These are phyloP conservation scores for Tragelaphus buxtoni DNA, from an alignment of 2,113 vertebrate genomes.

Conservation along the genomic window DNA sequence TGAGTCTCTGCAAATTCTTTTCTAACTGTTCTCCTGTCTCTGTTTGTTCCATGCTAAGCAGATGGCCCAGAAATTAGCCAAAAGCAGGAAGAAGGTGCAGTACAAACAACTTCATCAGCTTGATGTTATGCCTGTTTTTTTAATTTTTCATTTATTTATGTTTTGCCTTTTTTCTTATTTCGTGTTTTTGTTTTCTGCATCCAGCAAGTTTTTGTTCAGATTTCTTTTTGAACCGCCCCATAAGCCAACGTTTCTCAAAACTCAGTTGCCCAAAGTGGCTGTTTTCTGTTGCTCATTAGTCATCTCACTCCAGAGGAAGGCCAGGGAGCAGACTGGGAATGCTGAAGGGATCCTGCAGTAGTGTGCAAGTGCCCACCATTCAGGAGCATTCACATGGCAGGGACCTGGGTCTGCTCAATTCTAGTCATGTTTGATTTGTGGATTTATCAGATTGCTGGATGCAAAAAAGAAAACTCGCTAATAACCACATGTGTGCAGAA, in stretches of 20 bases:
- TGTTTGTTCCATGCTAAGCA: conserved; percentile 96
- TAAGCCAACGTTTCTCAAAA: conserved; percentile 73
- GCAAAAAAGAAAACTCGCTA: conserved; percentile 80
- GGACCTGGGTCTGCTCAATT: conserved; percentile 58
- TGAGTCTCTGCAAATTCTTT: conserved; percentile 77
- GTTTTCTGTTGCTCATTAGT: conserved; percentile 83
- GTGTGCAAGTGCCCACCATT: conserved; percentile 38
- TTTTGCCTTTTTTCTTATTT: conserved; percentile 74
- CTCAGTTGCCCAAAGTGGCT: conserved; percentile 71
- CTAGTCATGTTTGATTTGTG: conserved; percentile 55
- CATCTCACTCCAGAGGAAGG: conserved; percentile 81
- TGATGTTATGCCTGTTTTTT: conserved; percentile 82
- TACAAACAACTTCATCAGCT: conserved; percentile 87
- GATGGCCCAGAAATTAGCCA: conserved; percentile 99
- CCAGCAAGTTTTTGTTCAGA: conserved; percentile 83
- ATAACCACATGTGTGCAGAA: conserved; percentile 50
- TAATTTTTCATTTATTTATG: conserved; percentile 72
- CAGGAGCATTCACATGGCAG: conserved; percentile 60
- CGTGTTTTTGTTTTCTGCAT: conserved; percentile 87
- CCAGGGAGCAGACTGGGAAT: conserved; percentile 74
- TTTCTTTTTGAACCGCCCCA: conserved; percentile 77
- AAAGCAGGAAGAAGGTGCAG: conserved; percentile 99
- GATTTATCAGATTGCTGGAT: conserved; percentile 84
- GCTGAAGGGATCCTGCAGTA: conserved; percentile 54
- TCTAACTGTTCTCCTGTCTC: conserved; percentile 93